Conservation (phyloP, 2,888 invertebrate species). For the Synanthedon tipuliformis region DNA sequence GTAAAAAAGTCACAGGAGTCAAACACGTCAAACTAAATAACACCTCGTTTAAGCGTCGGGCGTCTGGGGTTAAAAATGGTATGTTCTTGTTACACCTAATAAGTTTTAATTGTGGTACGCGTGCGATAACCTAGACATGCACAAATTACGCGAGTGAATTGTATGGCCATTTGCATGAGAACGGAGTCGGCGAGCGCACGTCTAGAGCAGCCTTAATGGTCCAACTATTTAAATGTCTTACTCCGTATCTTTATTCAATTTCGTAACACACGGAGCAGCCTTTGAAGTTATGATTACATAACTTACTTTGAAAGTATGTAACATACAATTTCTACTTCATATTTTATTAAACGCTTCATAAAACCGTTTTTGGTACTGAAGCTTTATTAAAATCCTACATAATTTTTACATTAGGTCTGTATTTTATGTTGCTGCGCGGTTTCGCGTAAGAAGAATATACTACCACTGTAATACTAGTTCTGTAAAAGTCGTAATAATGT, state of each 20-base stretch:
- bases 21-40: neutral
- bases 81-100: constrained; percentile 12
- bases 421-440: too few species aligned
- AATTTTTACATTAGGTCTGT: too few species aligned
- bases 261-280: constrained; percentile 18
- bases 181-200: constrained; percentile 28
- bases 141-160: constrained; percentile 36
- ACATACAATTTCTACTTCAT: neutral
- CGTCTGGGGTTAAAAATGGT: too few species aligned
- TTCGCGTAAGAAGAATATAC: too few species aligned
- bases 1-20: too few species aligned
- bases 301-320: neutral
- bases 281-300: neutral
- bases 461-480: too few species aligned
- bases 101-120: constrained; percentile 30
- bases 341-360: neutral
- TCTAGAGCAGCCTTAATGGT: constrained; percentile 32
- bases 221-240: constrained; percentile 51
- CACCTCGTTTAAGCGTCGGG: too few species aligned
- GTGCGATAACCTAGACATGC: constrained; percentile 21
- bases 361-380: too few species aligned
- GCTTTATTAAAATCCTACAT: too few species aligned
- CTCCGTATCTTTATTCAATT: constrained; percentile 47
- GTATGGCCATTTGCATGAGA: constrained; percentile 43
- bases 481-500: too few species aligned